Conservation (phyloP, 2,888 invertebrate genomes). For the Melikaiella ostensackeni region DNA sequence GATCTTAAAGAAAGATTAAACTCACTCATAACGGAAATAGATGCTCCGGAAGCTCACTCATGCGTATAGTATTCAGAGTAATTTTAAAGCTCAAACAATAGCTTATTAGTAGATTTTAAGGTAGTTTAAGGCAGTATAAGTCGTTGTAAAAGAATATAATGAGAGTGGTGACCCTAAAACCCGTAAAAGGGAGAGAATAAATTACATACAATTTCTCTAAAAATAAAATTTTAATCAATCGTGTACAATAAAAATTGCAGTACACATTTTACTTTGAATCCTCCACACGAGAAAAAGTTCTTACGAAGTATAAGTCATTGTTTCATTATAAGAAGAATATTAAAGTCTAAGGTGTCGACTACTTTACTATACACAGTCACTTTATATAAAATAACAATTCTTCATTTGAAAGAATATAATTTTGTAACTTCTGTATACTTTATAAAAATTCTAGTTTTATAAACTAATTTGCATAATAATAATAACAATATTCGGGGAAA, state of each 20-base stretch:
- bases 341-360: not conserved
- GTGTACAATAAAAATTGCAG: not conserved
- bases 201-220: not conserved
- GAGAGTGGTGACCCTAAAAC: no score
- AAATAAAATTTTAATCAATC: slow-evolving; percentile 3
- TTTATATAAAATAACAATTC: not conserved
- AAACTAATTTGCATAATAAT: not conserved
- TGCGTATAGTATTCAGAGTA: no score
- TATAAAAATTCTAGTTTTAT: not conserved
- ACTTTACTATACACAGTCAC: not conserved
- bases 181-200: no score
- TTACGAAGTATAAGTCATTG: not conserved
- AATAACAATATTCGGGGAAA: not conserved
- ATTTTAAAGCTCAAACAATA: no score
- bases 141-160: no score
- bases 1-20: no score
- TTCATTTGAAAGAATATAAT: not conserved
- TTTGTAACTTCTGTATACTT: not conserved
- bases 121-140: no score
- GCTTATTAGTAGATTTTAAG: no score
- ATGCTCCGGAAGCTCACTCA: no score
- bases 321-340: not conserved
- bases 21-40: no score
- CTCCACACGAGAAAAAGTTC: not conserved
- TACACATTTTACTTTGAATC: not conserved